Conservation (phyloP, 2,113 vertebrate genomes). For the Oreochromis niloticus region DNA sequence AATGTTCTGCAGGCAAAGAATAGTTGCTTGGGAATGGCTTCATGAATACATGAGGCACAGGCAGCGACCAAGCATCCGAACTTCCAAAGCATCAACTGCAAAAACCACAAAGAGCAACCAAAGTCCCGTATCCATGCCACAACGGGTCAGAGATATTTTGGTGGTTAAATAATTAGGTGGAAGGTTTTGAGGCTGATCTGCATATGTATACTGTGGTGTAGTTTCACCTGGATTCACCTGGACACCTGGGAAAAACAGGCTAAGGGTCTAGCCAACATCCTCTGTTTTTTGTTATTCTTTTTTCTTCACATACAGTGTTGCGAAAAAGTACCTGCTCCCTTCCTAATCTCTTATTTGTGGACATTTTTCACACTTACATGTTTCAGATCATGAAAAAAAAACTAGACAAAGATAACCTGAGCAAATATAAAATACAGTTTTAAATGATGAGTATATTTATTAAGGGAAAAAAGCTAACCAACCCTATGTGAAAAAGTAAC, state of each 20-base stretch:
- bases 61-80: background rate
- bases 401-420: background rate
- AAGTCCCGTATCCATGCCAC: background rate
- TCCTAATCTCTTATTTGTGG: background rate
- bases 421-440: background rate
- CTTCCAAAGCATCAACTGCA: background rate
- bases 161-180: background rate
- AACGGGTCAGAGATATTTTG: background rate
- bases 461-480: background rate
- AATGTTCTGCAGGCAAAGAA: background rate
- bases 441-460: background rate
- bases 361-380: background rate
- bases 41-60: accelerated
- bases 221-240: background rate
- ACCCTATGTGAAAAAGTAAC: background rate
- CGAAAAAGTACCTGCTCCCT: background rate
- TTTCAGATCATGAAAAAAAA: background rate
- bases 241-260: background rate
- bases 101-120: background rate
- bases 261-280: background rate
- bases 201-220: background rate
- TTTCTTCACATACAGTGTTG: background rate
- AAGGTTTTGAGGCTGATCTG: background rate
- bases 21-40: background rate
- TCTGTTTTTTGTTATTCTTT: background rate